Evolutionary conservation across 2,888 invertebrate genomes (phyloP), one percentile per base, ranked within the genome.

Genomic region (Agonum fuliginosum): DNA sequence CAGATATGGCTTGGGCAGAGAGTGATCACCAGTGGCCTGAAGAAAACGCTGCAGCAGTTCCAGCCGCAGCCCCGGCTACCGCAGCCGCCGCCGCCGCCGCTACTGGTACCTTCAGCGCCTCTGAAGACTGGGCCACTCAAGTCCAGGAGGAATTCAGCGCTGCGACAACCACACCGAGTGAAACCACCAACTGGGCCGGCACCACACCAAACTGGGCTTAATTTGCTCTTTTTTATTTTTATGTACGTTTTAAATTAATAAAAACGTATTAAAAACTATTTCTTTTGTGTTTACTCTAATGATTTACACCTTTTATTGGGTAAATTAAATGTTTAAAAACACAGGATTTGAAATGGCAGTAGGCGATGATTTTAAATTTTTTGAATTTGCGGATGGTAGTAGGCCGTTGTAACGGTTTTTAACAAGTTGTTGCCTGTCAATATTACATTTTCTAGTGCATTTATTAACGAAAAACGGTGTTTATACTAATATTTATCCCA

Each of bases 131-230:
- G 88, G 86, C 87, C 62, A 81, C 83, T 0, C 83, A 90, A 88
- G 89, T 89, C 0, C 90, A 89, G 85, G 90, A 90, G 79, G 91
- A 91, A 83, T 91, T 77, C 58, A 77, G 91, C 90, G 86, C 88
- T 0, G 84, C 88, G 3, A 84, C 87, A 5, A 83, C 88, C 0
- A 84, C 89, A 48, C 81, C 83, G 72, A 80, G 85, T 51, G 83
- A 88, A 1, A 82, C 89, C 2, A 89, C 90, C 3, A 90, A 90
- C 54, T 92, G 92, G 92, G 91, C 91, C 80, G 90, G 90, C 79
- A 87, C 90, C 46, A 86, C 88, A 34, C 88, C 88, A 80, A 90
- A 90, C 84, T 91, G 91, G 91, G 88, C 87, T 83, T 88, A 88
- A 81, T 67, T 8, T 27, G 17, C 43, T 10, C 8, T 24, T 46